Conservation (phyloP, 1,140 invertebrate genomes). For the Euschistus heros region DNA sequence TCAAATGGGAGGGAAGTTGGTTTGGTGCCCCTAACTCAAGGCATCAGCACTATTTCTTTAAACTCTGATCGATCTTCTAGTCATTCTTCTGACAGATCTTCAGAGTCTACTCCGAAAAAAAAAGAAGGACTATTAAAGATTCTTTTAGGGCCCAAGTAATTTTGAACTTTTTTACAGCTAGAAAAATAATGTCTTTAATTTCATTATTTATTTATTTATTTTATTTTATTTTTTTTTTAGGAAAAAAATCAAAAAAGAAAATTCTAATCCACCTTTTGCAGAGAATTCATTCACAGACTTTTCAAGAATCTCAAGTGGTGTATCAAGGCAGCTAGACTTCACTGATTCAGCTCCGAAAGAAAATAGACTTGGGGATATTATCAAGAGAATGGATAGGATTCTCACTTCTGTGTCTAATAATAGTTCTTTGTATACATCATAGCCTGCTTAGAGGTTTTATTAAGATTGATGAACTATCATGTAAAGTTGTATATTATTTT, state of each 20-base stretch:
- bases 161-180: background rate
- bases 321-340: background rate
- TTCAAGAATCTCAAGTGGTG: background rate
- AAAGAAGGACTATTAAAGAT: background rate
- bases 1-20: background rate
- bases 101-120: slow-evolving; percentile 3
- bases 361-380: slow-evolving; percentile 15
- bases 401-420: slow-evolving; percentile 1
- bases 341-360: background rate
- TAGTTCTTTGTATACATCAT: background rate
- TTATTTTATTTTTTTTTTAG: background rate
- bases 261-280: background rate
- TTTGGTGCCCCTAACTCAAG: background rate
- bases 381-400: slow-evolving; percentile 17
- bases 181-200: background rate
- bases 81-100: background rate
- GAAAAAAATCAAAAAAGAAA: background rate
- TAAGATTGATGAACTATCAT: background rate
- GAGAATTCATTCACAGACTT: slow-evolving; percentile 1
- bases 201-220: background rate
- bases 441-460: background rate
- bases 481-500: slow-evolving; percentile 3
- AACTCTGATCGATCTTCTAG: background rate
- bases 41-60: background rate
- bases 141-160: slow-evolving; percentile 2